Conservation (phyloP, 37 sponge, comb jelly and placozoan genomes). For the Mnemiopsis leidyi region DNA sequence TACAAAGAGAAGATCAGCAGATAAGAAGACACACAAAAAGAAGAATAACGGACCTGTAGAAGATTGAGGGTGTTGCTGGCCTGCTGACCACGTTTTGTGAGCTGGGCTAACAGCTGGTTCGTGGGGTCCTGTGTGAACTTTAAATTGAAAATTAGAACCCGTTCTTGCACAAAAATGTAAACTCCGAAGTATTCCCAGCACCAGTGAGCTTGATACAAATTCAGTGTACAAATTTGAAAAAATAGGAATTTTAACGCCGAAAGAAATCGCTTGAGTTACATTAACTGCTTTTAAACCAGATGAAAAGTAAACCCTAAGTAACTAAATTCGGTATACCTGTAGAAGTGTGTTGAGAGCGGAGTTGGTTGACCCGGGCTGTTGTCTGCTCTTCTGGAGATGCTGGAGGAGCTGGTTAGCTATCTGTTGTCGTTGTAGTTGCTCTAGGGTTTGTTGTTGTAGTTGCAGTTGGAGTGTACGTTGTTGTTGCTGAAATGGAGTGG, state of each 20-base stretch:
- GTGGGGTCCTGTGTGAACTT: constrained; percentile 55
- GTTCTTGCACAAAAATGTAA: no score
- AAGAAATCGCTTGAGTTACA: no score
- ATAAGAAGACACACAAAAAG: no score
- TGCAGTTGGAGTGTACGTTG: constrained; percentile 57
- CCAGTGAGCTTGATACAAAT: no score
- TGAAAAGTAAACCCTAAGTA: no score
- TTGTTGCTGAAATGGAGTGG: constrained; percentile 10
- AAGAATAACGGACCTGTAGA: constrained; percentile 8
- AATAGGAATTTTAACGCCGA: no score
- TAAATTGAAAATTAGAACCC: constrained; percentile 45
- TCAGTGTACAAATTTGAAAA: neutral
- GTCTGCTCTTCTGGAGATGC: constrained; percentile 64
- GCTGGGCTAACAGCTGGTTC: constrained; percentile 57
- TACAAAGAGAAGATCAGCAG: no score
- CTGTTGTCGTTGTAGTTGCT: constrained; percentile 55
- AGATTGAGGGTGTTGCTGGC: neutral
- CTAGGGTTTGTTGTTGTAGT: constrained; percentile 56
- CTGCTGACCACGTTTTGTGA: constrained; percentile 39
- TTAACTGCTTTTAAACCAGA: no score
- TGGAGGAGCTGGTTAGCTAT: constrained; percentile 62
- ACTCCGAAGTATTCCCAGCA: no score
- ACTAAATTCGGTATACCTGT: no score
- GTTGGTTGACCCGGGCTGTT: constrained; percentile 20
- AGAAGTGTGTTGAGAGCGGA: constrained; percentile 42